Percentiles rank a stretch among this genome's conserved stretches.
These are phyloP conservation scores for Montipora cactus DNA, from an alignment of 64 coral and sea anemone species.

Conservation along the genomic window DNA sequence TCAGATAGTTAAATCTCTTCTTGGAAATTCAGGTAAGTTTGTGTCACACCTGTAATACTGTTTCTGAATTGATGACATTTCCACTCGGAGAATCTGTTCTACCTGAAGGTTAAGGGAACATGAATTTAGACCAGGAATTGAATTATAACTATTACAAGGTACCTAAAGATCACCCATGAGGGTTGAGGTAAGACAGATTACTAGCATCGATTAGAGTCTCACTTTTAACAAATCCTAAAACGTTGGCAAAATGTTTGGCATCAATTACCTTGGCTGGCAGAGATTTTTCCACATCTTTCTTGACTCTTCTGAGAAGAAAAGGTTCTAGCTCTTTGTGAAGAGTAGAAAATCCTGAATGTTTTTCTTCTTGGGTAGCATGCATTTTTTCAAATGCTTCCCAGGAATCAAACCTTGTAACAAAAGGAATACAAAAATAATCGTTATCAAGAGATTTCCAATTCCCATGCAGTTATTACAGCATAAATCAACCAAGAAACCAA, in stretches of 20 bases:
- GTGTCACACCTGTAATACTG: constrained; percentile 96
- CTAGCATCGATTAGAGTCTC: too few relatives aligned
- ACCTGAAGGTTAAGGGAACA: constrained; percentile 46
- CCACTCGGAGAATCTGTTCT: constrained; percentile 98
- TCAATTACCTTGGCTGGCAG: constrained; percentile 88
- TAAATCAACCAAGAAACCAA: too few relatives aligned
- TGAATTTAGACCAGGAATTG: not conserved
- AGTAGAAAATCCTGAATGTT: constrained; percentile 89
- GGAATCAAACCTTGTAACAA: constrained; percentile 73
- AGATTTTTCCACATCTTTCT: constrained; percentile 99
- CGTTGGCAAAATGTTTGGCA: not conserved
- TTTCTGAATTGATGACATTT: constrained; percentile 98
- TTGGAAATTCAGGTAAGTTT: too few relatives aligned
- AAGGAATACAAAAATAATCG: too few relatives aligned
- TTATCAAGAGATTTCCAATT: too few relatives aligned
- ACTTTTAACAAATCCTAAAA: not conserved
- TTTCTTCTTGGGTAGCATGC: constrained; percentile 88
- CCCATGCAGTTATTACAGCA: too few relatives aligned
- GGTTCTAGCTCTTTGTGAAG: constrained; percentile 98
- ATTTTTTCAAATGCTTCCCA: constrained; percentile 98
- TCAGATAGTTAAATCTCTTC: too few relatives aligned
- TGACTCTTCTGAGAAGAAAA: constrained; percentile 92
- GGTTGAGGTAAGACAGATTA: too few relatives aligned
- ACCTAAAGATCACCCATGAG: too few relatives aligned
- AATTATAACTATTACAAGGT: too few relatives aligned